phyloP scores from a whole-genome alignment of 2,113 vertebrate species.

The Ranitomeya variabilis region DNA sequence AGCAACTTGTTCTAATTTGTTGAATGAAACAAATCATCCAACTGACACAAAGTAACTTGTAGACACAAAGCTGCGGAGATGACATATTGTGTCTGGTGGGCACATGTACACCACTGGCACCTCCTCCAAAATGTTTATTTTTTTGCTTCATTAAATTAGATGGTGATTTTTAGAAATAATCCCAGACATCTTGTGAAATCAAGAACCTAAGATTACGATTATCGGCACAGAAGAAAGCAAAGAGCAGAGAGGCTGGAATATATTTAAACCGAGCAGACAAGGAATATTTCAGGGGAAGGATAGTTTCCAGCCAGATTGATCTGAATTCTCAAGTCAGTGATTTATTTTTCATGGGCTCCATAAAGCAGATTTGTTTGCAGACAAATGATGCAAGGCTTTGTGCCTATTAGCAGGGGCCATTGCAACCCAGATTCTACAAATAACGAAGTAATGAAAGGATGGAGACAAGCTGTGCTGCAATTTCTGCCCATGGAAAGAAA shows the following conservation, averaged over 20 bases:
- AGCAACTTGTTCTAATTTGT: conserved; percentile 13
- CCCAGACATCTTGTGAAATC: conserved; percentile 28
- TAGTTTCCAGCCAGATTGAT: conserved; percentile 71
- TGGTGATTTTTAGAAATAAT: conserved; percentile 16
- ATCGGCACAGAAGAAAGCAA: conserved; percentile 16
- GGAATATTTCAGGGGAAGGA: conserved; percentile 71
- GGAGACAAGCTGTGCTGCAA: conserved; percentile 46
- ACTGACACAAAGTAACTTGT: conserved; percentile 11
- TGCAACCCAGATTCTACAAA: conserved; percentile 67
- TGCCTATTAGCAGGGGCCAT: conserved; percentile 64
- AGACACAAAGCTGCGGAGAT: neutral
- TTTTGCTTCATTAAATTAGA: conserved; percentile 7
- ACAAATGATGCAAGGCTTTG: conserved; percentile 59
- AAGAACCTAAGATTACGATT: conserved; percentile 42
- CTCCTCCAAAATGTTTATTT: conserved; percentile 15
- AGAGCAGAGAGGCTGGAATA: conserved; percentile 64
- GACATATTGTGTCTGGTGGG: conserved; percentile 32
- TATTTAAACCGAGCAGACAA: conserved; percentile 66
- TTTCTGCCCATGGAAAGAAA: conserved; percentile 36
- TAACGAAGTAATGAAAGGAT: conserved; percentile 61
- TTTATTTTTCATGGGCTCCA: conserved; percentile 69
- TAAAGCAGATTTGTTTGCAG: conserved; percentile 63
- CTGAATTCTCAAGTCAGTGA: conserved; percentile 68
- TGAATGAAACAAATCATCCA: neutral
- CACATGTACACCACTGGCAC: conserved; percentile 14